Evolutionary conservation across 2,113 vertebrate species (phyloP).

Genomic region (Leptobrachium ailaonicum): DNA sequence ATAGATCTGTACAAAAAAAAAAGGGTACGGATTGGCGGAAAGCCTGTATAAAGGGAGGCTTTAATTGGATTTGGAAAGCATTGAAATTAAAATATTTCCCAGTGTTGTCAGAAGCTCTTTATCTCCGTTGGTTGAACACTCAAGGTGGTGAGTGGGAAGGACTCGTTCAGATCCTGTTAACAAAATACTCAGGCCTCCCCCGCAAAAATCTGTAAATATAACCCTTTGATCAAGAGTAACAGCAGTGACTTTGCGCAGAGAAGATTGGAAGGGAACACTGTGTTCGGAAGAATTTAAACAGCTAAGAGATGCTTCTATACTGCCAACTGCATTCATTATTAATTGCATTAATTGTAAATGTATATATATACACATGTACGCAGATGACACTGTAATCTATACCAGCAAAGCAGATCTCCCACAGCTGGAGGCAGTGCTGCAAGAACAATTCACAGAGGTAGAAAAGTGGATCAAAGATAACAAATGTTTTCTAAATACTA

Average conservation of each 20-base stretch:
- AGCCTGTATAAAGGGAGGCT: background rate
- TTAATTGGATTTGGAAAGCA: constrained; percentile 6
- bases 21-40: background rate
- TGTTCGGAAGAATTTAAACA: constrained; percentile 1
- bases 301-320: background rate
- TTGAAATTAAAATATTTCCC: constrained; percentile 16
- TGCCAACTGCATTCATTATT: background rate
- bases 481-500: too few relatives aligned
- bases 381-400: too few relatives aligned
- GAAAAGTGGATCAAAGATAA: too few relatives aligned
- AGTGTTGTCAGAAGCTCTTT: constrained; percentile 30
- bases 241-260: background rate
- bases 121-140: constrained; percentile 21
- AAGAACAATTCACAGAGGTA: too few relatives aligned
- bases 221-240: constrained; percentile 22
- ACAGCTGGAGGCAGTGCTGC: too few relatives aligned
- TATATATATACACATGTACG: too few relatives aligned
- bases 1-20: background rate
- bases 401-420: too few relatives aligned
- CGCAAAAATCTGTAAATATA: constrained; percentile 17
- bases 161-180: constrained; percentile 30
- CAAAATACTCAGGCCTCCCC: constrained; percentile 33
- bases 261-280: background rate
- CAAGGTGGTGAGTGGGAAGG: constrained; percentile 48
- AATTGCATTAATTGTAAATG: too few relatives aligned